Evolutionary conservation across 2,113 vertebrate genomes (phyloP).

Genomic region (Dromas ardeola): DNA sequence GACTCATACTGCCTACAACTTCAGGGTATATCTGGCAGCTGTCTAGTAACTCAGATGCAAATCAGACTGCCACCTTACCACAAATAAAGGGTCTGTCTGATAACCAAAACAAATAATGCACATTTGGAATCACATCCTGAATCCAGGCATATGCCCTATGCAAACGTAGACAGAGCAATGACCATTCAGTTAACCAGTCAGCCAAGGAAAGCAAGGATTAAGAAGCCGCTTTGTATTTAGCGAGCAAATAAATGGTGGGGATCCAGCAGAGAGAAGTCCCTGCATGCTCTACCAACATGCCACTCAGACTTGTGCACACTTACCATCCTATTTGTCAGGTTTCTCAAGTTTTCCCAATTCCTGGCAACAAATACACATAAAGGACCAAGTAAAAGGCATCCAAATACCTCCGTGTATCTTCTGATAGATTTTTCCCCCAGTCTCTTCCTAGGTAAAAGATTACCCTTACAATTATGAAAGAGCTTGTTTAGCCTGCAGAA

Average conservation of each 20-base stretch:
- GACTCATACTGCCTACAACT: background rate
- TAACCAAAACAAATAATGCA: background rate
- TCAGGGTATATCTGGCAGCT: background rate
- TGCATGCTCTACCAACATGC: background rate
- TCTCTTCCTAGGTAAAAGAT: background rate
- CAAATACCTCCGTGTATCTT: background rate
- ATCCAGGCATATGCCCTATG: background rate
- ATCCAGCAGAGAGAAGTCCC: background rate
- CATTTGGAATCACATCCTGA: background rate
- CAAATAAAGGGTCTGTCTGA: background rate
- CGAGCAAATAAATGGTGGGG: background rate
- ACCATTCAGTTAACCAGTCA: background rate
- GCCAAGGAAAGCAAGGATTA: background rate
- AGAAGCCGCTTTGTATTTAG: background rate
- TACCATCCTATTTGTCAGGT: too few relatives aligned
- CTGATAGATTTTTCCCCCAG: background rate
- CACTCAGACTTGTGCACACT: background rate
- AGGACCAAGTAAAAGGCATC: background rate
- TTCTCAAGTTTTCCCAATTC: background rate
- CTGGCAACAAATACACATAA: background rate
- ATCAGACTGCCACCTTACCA: background rate
- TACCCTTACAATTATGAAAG: background rate
- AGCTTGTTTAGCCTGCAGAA: background rate
- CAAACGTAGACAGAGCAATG: accelerated
- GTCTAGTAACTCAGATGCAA: background rate